A percentile compares a stretch with the other conserved stretches of the same genome.
Conservation (phyloP, 2,888 invertebrate genomes). For the Seira ritae region DNA sequence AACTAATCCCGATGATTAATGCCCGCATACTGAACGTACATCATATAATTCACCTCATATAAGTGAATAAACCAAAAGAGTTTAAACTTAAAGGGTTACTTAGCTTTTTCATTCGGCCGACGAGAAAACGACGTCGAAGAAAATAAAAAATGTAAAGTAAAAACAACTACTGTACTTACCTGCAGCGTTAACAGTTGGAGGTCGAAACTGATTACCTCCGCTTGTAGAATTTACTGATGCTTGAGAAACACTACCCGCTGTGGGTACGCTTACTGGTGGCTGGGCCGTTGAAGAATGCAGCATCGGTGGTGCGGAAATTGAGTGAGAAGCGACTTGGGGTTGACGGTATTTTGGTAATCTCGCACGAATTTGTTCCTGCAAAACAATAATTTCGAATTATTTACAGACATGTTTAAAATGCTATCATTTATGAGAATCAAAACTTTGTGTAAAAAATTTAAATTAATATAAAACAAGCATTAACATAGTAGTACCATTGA, state of each 20-base stretch:
- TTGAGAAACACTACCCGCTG: conserved; percentile 20
- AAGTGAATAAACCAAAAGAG: conserved; percentile 24
- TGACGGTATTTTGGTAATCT: conserved; percentile 82
- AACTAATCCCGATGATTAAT: no score
- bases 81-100: conserved; percentile 61
- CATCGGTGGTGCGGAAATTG: conserved; percentile 73
- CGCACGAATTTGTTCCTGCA: conserved; percentile 87
- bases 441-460: no score
- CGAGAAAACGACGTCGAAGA: conserved; percentile 49
- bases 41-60: no score
- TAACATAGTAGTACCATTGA: conserved; percentile 79
- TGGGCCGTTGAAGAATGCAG: conserved; percentile 73
- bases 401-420: background rate
- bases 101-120: conserved; percentile 58
- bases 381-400: conserved; percentile 41
- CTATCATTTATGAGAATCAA: background rate
- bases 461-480: background rate
- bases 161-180: conserved; percentile 77
- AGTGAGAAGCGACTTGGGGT: conserved; percentile 75
- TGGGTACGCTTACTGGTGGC: conserved; percentile 36
- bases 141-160: conserved; percentile 26
- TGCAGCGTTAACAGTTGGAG: conserved; percentile 82
- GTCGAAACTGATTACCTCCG: conserved; percentile 81
- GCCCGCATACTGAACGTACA: no score
- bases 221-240: conserved; percentile 75